phyloP scores from a whole-genome alignment of 2,113 vertebrate species.

The Nothocercus julius region DNA sequence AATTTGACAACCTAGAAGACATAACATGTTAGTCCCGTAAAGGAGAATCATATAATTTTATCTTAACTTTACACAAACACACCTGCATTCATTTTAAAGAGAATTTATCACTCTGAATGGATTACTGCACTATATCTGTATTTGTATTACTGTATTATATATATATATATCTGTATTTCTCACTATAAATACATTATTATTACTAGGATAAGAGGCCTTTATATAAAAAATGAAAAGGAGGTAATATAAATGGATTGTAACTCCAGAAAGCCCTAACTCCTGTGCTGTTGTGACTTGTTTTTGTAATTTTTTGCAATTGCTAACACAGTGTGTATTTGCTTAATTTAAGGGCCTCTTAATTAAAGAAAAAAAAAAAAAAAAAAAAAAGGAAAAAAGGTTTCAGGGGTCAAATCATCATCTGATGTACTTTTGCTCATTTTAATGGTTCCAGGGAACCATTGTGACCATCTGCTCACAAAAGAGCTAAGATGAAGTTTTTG shows the following conservation, averaged over 20 bases:
- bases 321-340: too few species aligned
- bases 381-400: background rate
- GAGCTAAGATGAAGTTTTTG: background rate
- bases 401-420: background rate
- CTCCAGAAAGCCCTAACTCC: too few species aligned
- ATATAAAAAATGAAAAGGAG: too few species aligned
- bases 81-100: background rate
- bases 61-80: background rate
- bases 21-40: accelerated
- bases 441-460: background rate
- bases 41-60: background rate
- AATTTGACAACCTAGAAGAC: background rate
- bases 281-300: too few species aligned
- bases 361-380: too few species aligned
- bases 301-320: too few species aligned
- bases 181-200: background rate
- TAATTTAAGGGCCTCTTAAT: too few species aligned
- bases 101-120: background rate
- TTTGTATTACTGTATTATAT: too few species aligned
- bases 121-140: background rate
- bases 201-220: background rate
- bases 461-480: background rate
- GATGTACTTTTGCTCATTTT: background rate
- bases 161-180: background rate
- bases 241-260: too few species aligned